A percentile compares a stretch with the other conserved stretches of the same genome.
phyloP scores from a whole-genome alignment of 2,888 invertebrate genomes.

The Ophonus ardosiacus region DNA sequence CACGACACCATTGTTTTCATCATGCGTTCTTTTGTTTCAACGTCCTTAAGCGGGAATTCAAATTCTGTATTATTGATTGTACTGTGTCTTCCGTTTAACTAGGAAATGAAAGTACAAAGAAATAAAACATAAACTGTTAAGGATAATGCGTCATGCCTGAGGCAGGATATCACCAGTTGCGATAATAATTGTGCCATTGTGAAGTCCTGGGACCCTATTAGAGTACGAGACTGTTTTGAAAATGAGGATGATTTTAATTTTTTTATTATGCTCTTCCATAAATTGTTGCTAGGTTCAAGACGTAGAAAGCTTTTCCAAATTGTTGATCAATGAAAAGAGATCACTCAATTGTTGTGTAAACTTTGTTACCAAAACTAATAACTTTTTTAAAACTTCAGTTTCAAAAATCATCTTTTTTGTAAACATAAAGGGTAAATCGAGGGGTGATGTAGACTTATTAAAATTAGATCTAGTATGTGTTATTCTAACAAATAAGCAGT shows the following conservation, averaged over 20 bases:
- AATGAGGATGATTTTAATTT: not conserved
- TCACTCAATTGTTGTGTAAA: no score
- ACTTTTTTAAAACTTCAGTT: no score
- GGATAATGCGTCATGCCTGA: constrained; percentile 55
- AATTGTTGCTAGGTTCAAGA: not conserved
- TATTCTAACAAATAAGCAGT: no score
- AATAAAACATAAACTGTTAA: constrained; percentile 46
- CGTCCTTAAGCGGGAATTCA: not conserved
- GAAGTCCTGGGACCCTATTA: constrained; percentile 49
- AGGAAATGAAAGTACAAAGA: constrained; percentile 24
- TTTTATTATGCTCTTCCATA: no score
- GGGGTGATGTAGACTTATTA: no score
- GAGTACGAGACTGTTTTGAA: not conserved
- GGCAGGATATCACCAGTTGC: constrained; percentile 66
- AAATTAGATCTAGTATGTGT: no score
- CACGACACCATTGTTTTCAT: not conserved
- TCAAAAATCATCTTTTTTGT: no score
- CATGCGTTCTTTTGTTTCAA: not conserved
- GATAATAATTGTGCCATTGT: constrained; percentile 65
- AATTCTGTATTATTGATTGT: not conserved
- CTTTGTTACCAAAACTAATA: no score
- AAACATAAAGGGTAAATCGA: no score
- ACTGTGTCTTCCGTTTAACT: constrained; percentile 19
- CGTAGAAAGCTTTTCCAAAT: not conserved
- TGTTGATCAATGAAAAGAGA: no score